phyloP scores from a whole-genome alignment of 2,113 vertebrate genomes.

The Lophius piscatorius region DNA sequence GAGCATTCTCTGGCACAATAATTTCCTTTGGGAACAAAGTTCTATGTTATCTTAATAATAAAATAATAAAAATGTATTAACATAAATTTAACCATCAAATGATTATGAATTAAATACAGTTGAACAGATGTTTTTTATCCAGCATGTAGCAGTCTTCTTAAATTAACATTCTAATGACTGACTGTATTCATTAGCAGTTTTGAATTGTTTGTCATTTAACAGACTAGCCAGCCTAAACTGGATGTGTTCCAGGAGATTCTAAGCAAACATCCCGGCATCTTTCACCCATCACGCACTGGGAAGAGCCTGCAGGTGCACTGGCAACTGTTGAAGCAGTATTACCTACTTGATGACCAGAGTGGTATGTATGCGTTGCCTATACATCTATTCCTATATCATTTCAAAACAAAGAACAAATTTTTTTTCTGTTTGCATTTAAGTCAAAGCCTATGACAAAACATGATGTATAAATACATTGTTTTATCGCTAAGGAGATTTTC shows the following conservation, averaged over 20 bases:
- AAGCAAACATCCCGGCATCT: constrained; percentile 88
- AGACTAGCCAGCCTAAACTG: constrained; percentile 94
- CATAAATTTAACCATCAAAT: too few species aligned
- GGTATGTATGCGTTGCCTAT: constrained; percentile 75
- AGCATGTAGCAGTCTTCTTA: too few species aligned
- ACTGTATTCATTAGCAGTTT: neutral
- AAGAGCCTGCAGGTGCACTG: constrained; percentile 94
- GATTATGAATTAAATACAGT: too few species aligned
- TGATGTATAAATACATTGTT: too few species aligned
- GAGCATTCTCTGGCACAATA: too few species aligned
- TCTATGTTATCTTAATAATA: too few species aligned
- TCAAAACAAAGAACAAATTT: neutral
- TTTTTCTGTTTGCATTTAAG: too few species aligned
- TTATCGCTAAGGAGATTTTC: too few species aligned
- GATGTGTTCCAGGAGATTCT: constrained; percentile 94
- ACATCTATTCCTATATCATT: neutral
- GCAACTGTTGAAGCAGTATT: constrained; percentile 97
- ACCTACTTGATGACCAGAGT: constrained; percentile 94
- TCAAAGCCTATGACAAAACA: too few species aligned
- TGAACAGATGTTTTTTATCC: too few species aligned
- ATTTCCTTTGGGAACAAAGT: too few species aligned
- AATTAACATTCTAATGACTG: neutral
- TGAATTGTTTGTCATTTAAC: constrained; percentile 34
- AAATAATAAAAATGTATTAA: too few species aligned
- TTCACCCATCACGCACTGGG: constrained; percentile 90